Conservation (phyloP, 1,140 invertebrate species). For the Plutomurus gul region DNA sequence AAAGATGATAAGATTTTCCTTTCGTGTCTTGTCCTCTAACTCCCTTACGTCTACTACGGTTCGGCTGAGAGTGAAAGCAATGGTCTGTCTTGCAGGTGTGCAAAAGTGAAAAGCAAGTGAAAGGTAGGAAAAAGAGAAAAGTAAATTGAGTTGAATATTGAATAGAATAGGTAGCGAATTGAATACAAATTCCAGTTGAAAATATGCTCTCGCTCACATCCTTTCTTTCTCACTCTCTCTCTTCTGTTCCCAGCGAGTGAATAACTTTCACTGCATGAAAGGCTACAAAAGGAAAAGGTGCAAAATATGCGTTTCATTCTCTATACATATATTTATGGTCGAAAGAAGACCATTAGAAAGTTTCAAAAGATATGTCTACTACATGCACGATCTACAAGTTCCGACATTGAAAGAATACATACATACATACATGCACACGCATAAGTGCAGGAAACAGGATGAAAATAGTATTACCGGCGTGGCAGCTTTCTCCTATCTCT, state of each 20-base stretch:
- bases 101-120: not conserved
- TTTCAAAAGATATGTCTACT: no score
- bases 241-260: not conserved
- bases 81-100: not conserved
- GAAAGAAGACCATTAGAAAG: no score
- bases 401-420: no score
- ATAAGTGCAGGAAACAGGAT: not conserved
- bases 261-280: not conserved
- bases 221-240: not conserved
- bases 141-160: conserved; percentile 30
- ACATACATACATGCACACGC: not conserved
- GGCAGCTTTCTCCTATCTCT: not conserved
- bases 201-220: not conserved
- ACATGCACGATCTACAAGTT: no score
- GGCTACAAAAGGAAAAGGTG: not conserved
- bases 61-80: not conserved
- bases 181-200: conserved; percentile 20
- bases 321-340: no score
- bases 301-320: not conserved
- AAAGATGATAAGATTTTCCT: no score
- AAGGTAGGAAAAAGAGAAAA: not conserved
- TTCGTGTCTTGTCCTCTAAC: not conserved
- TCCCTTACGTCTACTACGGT: not conserved
- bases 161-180: conserved; percentile 9
- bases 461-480: not conserved